A percentile compares a stretch with the other conserved stretches of the same genome.
phyloP scores from a whole-genome alignment of 2,797 vertebrate species.

The Brachyrhaphis roseni region DNA sequence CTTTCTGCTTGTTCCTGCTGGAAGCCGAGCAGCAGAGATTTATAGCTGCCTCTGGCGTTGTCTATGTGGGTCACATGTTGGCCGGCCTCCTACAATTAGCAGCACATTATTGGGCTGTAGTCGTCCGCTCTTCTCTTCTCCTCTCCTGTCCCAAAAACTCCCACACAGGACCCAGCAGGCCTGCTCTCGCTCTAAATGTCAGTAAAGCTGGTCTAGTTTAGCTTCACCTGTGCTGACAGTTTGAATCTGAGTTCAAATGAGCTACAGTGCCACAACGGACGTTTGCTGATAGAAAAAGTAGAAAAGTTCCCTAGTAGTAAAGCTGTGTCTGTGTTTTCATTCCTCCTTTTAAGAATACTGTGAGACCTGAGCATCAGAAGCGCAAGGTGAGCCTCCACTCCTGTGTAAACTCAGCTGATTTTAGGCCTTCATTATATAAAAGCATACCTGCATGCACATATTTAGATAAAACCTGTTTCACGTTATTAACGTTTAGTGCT shows the following conservation, averaged over 20 bases:
- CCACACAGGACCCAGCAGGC: constrained; percentile 7
- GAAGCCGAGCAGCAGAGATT: constrained; percentile 37
- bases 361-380: constrained; percentile 77
- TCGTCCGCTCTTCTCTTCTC: constrained; percentile 23
- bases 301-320: constrained; percentile 43
- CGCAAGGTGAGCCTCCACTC: constrained; percentile 76
- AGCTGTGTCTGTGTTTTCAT: constrained; percentile 74
- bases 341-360: constrained; percentile 74
- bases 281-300: constrained; percentile 1
- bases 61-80: constrained; percentile 72
- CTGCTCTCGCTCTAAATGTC: background rate
- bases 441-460: constrained; percentile 58
- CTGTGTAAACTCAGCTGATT: constrained; percentile 46
- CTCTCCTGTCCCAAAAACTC: constrained; percentile 16
- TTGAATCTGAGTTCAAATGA: constrained; percentile 21
- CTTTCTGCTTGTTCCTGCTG: constrained; percentile 46
- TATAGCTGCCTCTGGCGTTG: constrained; percentile 51
- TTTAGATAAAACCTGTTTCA: constrained; percentile 44
- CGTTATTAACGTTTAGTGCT: constrained; percentile 43
- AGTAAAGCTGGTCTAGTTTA: background rate
- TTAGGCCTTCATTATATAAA: constrained; percentile 39
- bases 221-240: background rate
- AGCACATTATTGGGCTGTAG: constrained; percentile 49
- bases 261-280: constrained; percentile 1
- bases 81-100: constrained; percentile 62